Evolutionary conservation across 2,113 vertebrate species (phyloP).

Genomic region (Engystomops pustulosus): DNA sequence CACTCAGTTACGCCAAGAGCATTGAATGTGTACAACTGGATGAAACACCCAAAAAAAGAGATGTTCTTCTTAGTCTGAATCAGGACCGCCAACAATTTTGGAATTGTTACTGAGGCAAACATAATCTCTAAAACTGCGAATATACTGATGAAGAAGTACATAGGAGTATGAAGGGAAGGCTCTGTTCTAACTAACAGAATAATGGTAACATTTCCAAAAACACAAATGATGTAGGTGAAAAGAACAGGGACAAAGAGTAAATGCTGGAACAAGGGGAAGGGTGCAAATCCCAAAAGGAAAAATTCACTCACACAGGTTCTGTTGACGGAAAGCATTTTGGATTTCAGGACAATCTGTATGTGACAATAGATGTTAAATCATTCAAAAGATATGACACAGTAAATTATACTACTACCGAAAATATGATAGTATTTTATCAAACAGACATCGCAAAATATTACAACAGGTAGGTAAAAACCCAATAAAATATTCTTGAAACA

Average conservation of each 20-base stretch:
- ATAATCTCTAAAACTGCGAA: slow-evolving; percentile 19
- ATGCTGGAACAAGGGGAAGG: neutral
- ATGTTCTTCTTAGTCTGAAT: neutral
- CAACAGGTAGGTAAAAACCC: too few relatives aligned
- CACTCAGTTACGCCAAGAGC: slow-evolving; percentile 4
- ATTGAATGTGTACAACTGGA: slow-evolving; percentile 15
- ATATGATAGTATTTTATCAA: too few relatives aligned
- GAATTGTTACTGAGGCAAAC: slow-evolving; percentile 21
- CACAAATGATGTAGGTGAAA: neutral
- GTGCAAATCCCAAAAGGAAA: too few relatives aligned
- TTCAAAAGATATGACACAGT: too few relatives aligned
- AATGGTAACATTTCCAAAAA: slow-evolving; percentile 10
- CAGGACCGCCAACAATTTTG: neutral
- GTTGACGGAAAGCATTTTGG: too few relatives aligned
- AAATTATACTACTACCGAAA: too few relatives aligned
- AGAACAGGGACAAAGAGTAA: neutral
- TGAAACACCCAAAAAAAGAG: slow-evolving; percentile 9
- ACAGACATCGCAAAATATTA: too few relatives aligned
- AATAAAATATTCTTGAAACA: too few relatives aligned
- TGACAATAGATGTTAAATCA: too few relatives aligned
- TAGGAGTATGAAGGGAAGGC: slow-evolving; percentile 11
- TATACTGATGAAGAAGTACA: slow-evolving; percentile 35
- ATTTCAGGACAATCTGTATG: too few relatives aligned
- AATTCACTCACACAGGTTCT: too few relatives aligned
- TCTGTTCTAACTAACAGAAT: neutral